Evolutionary conservation across 1,140 invertebrate genomes (phyloP), one percentile per base, ranked within the genome.

Genomic region (Globodera ellingtonae): DNA sequence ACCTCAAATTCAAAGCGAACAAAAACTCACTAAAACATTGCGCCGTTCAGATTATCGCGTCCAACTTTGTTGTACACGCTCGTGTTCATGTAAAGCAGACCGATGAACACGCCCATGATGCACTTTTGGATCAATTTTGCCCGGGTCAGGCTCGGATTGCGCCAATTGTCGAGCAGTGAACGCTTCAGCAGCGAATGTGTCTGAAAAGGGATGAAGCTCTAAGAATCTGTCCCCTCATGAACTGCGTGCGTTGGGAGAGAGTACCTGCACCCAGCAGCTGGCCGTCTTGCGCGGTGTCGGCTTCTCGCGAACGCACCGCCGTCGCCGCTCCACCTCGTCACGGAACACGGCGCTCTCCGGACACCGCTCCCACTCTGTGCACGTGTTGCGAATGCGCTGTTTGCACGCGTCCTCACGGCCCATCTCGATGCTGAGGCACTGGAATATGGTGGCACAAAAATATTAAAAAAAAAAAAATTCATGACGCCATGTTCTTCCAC

Each of bases 31-130:
- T 87, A 88, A 79, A 91, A 91, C 52, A 91, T 79, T 8, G 89
- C 88, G 15, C 91, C 91, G 80, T 90, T 90, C 52, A 90, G 85
- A 84, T 91, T 91, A 62, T 82, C 81, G n/a, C 91, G 84, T 15
- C 87, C 88, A 59, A 84, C 80, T 44, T 67, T 70, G 76, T 82
- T 86, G 6, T 79, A 72, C 15, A 82, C 8, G 3, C 9, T n/a
- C 9, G 83, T 86, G 18, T 87, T 79, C 3, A 90, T 86, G 74
- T 90, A 91, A 0, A 91, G 81, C 35, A 91, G 74, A 13, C 90
- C 90, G 52, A 91, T 77, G 10, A 91, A 83, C 7, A 91, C 13
- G 18, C 87, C 89, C 72, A 91, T 87, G 44, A 90, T 72, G 18
- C 82, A 67, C 79, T 87, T 87, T 72, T 89, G 87, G 72, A 88